Evolutionary conservation across 2,797 vertebrate species (phyloP).

Genomic region (Lepilemur septentrionalis): DNA sequence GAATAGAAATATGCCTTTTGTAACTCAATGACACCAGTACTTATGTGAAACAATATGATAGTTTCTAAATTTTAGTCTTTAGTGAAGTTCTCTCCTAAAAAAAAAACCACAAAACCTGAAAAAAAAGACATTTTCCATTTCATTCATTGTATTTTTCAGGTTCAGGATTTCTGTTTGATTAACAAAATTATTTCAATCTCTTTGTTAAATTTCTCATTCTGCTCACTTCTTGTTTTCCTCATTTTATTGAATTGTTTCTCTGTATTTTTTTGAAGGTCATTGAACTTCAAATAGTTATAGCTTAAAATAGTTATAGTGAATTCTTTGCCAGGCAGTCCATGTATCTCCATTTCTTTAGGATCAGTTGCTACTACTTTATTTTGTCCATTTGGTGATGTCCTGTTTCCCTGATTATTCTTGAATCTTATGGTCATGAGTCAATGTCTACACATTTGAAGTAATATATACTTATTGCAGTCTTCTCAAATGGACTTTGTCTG

Average conservation of each 20-base stretch:
- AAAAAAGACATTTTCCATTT: background rate
- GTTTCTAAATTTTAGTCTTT: background rate
- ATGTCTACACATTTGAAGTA: background rate
- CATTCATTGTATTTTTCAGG: background rate
- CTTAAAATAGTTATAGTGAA: background rate
- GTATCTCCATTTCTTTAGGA: background rate
- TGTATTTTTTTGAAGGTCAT: background rate
- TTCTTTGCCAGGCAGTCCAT: background rate
- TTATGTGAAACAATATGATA: background rate
- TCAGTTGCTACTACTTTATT: background rate
- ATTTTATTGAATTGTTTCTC: background rate
- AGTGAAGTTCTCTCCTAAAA: background rate
- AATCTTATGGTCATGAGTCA: background rate
- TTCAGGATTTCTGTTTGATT: background rate
- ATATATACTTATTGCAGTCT: background rate
- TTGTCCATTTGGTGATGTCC: background rate
- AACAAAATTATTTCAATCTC: background rate
- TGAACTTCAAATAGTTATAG: background rate
- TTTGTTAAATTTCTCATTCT: background rate
- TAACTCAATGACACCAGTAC: background rate
- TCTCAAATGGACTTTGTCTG: background rate
- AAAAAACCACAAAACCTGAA: background rate
- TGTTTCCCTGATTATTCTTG: background rate
- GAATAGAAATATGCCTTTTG: background rate
- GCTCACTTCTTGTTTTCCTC: background rate